Base-by-base conservation (phyloP, 2,797 vertebrate species). In the Neoniphon sammara region DNA sequence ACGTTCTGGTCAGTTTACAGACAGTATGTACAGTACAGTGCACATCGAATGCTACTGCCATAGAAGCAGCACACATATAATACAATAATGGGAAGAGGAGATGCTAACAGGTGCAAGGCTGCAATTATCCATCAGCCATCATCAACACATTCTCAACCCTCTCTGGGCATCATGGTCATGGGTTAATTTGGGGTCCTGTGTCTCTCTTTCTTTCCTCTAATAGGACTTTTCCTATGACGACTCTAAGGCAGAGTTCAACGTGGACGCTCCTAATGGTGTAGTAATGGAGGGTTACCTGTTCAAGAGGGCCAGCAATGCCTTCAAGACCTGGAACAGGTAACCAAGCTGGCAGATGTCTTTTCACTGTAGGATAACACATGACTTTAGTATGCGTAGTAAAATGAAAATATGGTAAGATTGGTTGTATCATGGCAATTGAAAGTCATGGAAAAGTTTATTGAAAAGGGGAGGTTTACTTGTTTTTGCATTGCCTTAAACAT, bases 261-360 rank as follows among this genome's bases (percentile, higher is more conserved):
- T 98, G 53, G 98, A 99, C 0, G 97, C 97, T 6, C 97, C 97
- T 0, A 97, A 96, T 2, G 97, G 98, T 0, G 96, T 99, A 85
- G 98, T 98, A 87, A 98, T 99, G 98, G 98, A 99, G 89, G 98
- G 98, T 0, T 99, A 99, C 89, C 94, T 99, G 85, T 99, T 99
- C 91, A 99, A 99, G 92, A 97, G 98, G 85, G 97, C 98, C 73
- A 99, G 97, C 91, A 99, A 99, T 0, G 97, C 98, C 44, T 99
- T 99, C 75, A 99, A 99, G 91, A 99, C 97, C 0, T 99, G 98
- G 98, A 99, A 99, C 88, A 94, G 98, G 98, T 98, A 82, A 85
- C 12, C 7, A 20, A 17, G 9, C 21, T 2, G 4, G n/a, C 31
- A 15, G n/a, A 10, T 27, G 23, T n/a, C 25, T 70, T 0, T 42